Percentiles rank a stretch among this genome's conserved stretches.
phyloP scores from a whole-genome alignment of 1,140 invertebrate genomes.

The Zaprionus lachaisei region DNA sequence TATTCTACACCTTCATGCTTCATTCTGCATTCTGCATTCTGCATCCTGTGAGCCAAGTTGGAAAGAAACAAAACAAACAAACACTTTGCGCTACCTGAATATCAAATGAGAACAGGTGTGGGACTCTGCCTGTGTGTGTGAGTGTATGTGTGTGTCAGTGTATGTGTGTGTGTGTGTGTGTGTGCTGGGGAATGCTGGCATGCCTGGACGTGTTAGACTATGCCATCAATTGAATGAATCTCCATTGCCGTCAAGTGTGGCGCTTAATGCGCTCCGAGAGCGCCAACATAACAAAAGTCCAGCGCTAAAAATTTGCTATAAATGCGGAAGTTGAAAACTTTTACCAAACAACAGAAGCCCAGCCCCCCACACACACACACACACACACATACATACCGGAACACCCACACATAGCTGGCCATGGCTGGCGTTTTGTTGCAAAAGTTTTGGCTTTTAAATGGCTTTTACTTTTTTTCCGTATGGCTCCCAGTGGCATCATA shows the following conservation, averaged over 20 bases:
- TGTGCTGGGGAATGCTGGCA: slow-evolving; percentile 6
- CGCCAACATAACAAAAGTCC: slow-evolving; percentile 65
- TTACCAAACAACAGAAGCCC: slow-evolving; percentile 18
- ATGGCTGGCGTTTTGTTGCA: slow-evolving; percentile 43
- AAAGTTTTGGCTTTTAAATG: slow-evolving; percentile 82
- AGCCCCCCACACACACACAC: slow-evolving; percentile 36
- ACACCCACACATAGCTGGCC: slow-evolving; percentile 10
- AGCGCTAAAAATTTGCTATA: slow-evolving; percentile 65
- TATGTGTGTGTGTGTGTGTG: background rate
- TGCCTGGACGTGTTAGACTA: slow-evolving; percentile 21
- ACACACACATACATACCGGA: slow-evolving; percentile 31
- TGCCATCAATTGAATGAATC: slow-evolving; percentile 57
- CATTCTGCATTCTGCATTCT: background rate
- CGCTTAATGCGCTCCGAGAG: slow-evolving; percentile 52
- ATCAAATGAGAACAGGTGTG: slow-evolving; percentile 25
- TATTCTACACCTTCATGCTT: too few species aligned
- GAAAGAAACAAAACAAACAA: slow-evolving; percentile 34
- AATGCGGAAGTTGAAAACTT: slow-evolving; percentile 75
- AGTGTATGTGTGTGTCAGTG: background rate
- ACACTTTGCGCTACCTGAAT: slow-evolving; percentile 28
- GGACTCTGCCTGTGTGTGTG: background rate
- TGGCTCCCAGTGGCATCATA: slow-evolving; percentile 80
- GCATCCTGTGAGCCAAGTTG: slow-evolving; percentile 12
- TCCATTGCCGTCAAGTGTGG: slow-evolving; percentile 40
- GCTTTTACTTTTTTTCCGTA: slow-evolving; percentile 79